Evolutionary conservation across 2,113 vertebrate genomes (phyloP), one percentile per base, ranked within the genome.

Genomic region (Nibea coibor): DNA sequence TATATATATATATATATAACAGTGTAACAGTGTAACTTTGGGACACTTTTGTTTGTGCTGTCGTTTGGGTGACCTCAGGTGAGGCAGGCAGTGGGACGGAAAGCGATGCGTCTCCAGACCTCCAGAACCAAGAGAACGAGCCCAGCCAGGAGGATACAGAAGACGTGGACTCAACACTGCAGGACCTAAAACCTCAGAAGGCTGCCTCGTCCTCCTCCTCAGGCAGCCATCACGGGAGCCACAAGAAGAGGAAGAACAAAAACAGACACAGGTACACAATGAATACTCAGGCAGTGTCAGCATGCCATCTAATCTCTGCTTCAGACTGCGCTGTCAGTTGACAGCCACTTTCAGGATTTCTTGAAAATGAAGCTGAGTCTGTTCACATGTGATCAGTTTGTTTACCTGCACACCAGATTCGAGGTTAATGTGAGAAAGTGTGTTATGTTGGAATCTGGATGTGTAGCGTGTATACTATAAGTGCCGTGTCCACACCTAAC

Each of bases 181-280:
- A 98, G 87, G 97, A 97, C 82, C 94, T 98, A 83, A 99, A 99
- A 69, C 97, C 98, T 39, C 98, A 99, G 93, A 99, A 99, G 90
- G 97, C 97, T 0, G 96, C 97, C 51, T 98, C 98, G 3, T 98
- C 98, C 0, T 98, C 98, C 1, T 98, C 97, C 72, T 97, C 97
- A 0, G 96, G 97, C 81, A 96, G 97, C 80, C 98, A 99, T 88
- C 98, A 99, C 80, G 97, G 96, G 84, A 99, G 97, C 94, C 98
- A 99, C 95, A 99, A 99, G 96, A 99, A 99, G 86, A 88, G 98
- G 89, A 99, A 99, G 96, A 99, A 99, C 93, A 99, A 99, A 95
- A 99, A 99, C 91, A 94, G 98, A 86, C 98, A 99, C 96, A 99
- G 98, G 98, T 99, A 85, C 9, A n/a, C 43, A 53, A 54, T 61